A percentile compares a stretch with the other conserved stretches of the same genome.
These are phyloP conservation scores for Corvus cornix DNA, from an alignment of 2,113 vertebrate species.

Conservation along the genomic window DNA sequence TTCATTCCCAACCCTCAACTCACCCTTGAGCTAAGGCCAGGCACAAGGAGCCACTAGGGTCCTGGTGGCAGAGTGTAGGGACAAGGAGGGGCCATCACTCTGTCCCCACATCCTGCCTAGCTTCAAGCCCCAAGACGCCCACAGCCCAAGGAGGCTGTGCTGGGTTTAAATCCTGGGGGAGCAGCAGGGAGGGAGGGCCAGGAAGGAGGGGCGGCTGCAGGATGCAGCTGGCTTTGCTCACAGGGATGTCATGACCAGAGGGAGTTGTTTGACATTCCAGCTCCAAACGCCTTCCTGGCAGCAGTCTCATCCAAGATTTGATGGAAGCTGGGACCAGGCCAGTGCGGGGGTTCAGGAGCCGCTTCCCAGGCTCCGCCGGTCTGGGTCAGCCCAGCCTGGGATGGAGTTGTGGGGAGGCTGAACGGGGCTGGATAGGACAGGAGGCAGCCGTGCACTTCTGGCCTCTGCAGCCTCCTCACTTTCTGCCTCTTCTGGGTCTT, in stretches of 20 bases:
- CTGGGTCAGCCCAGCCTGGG: conserved; percentile 7
- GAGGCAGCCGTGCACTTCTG: not conserved
- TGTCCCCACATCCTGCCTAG: accelerated
- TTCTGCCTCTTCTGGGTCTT: not conserved
- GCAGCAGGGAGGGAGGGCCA: not conserved
- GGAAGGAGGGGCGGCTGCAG: not conserved
- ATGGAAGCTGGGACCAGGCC: not conserved
- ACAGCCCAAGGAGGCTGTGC: not conserved
- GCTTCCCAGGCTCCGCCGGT: not conserved
- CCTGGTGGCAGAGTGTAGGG: not conserved
- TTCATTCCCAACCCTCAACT: conserved; percentile 1
- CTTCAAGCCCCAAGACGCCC: not conserved
- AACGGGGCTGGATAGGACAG: accelerated
- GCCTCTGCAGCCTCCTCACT: not conserved
- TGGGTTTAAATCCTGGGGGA: conserved; percentile 40
- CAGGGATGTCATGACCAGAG: not conserved
- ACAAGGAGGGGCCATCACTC: not conserved
- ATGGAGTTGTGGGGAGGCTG: not conserved
- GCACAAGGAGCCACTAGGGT: not conserved
- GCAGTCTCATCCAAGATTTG: not conserved
- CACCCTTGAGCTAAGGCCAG: not conserved
- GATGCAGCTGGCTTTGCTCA: conserved; percentile 59
- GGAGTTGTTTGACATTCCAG: conserved; percentile 48
- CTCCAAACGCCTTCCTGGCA: not conserved
- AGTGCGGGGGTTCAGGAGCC: not conserved